Conservation (phyloP, 2,888 invertebrate species). For the Chironomus tentans region DNA sequence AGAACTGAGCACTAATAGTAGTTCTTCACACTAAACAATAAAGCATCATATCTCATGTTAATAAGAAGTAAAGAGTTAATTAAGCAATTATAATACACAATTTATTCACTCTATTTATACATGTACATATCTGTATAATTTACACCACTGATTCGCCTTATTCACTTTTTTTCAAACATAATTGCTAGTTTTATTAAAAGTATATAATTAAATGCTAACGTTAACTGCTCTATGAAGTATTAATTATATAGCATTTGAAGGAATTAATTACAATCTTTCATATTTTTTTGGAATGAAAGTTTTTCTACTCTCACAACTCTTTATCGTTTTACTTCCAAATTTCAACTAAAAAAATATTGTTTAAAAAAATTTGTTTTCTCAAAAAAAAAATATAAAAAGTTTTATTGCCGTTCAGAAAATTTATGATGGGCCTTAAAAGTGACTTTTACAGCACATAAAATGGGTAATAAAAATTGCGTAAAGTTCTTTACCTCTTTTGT, state of each 20-base stretch:
- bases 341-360: not conserved
- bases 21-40: not conserved
- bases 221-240: not conserved
- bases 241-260: not conserved
- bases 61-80: not conserved
- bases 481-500: not conserved
- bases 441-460: not conserved
- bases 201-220: not conserved
- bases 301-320: not conserved
- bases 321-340: not conserved
- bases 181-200: not conserved
- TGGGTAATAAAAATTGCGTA: slow-evolving; percentile 22
- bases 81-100: not conserved
- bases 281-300: too few relatives aligned
- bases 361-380: not conserved
- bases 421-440: not conserved
- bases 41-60: not conserved
- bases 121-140: not conserved
- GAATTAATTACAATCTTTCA: not conserved
- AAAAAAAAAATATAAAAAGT: not conserved
- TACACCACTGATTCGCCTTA: not conserved
- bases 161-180: not conserved
- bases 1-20: not conserved
- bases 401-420: slow-evolving; percentile 1
- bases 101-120: not conserved